phyloP scores from a whole-genome alignment of 2,888 invertebrate species.

The Sisyra nigra region DNA sequence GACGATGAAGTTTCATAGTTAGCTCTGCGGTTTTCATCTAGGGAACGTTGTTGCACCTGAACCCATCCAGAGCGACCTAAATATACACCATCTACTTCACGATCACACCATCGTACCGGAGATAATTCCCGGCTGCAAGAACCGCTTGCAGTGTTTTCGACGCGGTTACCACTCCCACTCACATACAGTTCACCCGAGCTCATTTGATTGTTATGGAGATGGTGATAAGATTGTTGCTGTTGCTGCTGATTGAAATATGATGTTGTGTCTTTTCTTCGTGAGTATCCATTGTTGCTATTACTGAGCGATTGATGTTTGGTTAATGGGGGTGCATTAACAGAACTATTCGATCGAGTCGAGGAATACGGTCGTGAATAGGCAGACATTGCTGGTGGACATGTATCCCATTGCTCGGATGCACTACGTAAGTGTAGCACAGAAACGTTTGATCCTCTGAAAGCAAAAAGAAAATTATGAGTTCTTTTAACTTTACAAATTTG shows the following conservation, averaged over 20 bases:
- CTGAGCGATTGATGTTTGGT: conserved; percentile 24
- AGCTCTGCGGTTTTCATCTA: conserved; percentile 31
- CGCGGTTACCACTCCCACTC: conserved; percentile 15
- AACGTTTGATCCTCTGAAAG: conserved; percentile 37
- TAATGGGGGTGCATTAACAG: conserved; percentile 16
- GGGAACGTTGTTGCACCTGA: conserved; percentile 33
- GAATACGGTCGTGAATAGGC: conserved; percentile 16
- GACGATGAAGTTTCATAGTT: conserved; percentile 19
- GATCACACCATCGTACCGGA: conserved; percentile 40
- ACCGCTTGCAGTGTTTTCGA: conserved; percentile 18
- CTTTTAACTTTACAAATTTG: no score
- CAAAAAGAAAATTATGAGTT: no score
- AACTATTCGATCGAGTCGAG: background rate
- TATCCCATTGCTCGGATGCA: conserved; percentile 37
- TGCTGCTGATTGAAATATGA: conserved; percentile 19
- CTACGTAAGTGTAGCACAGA: conserved; percentile 36
- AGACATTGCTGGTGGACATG: conserved; percentile 23
- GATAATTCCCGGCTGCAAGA: conserved; percentile 34
- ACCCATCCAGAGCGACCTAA: conserved; percentile 39
- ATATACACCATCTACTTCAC: conserved; percentile 40
- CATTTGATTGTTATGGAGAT: conserved; percentile 24
- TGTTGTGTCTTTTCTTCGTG: conserved; percentile 13
- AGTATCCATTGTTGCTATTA: conserved; percentile 12
- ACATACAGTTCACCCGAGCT: conserved; percentile 30
- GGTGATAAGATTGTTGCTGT: conserved; percentile 11